Conservation (phyloP, 2,888 invertebrate species). For the Crocallis elinguaria region DNA sequence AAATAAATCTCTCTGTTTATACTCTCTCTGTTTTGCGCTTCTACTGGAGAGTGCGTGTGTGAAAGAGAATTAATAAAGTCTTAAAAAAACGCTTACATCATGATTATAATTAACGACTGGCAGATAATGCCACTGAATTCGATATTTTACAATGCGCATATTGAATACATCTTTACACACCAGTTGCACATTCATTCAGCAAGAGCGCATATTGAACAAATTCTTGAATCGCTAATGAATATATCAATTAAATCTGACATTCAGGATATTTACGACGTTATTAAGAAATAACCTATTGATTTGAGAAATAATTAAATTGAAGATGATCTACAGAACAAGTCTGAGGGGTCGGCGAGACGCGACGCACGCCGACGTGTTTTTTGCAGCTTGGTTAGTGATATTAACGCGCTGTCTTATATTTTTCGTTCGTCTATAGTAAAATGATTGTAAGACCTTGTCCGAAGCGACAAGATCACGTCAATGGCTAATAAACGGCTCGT, state of each 20-base stretch:
- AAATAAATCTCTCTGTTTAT: too few species aligned
- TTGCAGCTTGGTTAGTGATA: not conserved
- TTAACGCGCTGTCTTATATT: not conserved
- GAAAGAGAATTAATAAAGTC: not conserved
- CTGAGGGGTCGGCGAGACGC: not conserved
- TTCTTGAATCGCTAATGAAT: constrained; percentile 18
- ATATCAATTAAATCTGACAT: constrained; percentile 31
- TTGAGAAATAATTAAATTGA: not conserved
- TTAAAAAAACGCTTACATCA: constrained; percentile 5
- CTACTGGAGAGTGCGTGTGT: not conserved
- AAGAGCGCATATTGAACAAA: constrained; percentile 19
- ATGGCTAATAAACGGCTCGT: constrained; percentile 25
- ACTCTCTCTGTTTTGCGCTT: too few species aligned
- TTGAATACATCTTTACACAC: constrained; percentile 9
- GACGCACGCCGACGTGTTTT: too few species aligned
- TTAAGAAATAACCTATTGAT: constrained; percentile 4
- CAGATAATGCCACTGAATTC: constrained; percentile 3
- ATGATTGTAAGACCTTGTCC: constrained; percentile 9
- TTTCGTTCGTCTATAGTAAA: too few species aligned
- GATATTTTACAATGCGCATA: constrained; percentile 25
- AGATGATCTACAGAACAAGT: not conserved
- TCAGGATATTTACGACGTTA: constrained; percentile 14
- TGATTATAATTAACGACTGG: constrained; percentile 16
- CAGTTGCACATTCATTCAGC: constrained; percentile 17
- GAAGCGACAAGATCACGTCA: constrained; percentile 20